A percentile compares a stretch with the other conserved stretches of the same genome.
phyloP scores from a whole-genome alignment of 2,888 invertebrate species.

The Drosophila lutescens region DNA sequence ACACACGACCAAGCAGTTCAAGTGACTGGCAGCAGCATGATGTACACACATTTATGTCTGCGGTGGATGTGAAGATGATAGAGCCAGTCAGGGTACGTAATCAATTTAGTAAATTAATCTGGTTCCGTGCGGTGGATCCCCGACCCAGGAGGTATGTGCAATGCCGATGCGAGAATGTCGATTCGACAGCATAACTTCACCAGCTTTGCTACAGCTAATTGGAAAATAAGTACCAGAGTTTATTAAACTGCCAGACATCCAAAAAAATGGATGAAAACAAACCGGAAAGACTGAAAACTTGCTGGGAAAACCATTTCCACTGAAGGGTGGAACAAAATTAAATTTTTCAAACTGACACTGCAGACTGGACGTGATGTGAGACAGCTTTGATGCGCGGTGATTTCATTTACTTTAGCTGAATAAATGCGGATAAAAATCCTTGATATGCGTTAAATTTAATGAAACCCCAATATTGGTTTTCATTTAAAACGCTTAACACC shows the following conservation, averaged over 20 bases:
- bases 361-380: neutral
- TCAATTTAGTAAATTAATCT: slow-evolving; percentile 60
- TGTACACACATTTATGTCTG: slow-evolving; percentile 1
- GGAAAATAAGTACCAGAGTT: slow-evolving; percentile 19
- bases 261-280: slow-evolving; percentile 1
- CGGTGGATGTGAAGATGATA: slow-evolving; percentile 10
- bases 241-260: neutral
- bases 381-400: too few species aligned
- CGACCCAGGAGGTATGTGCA: slow-evolving; percentile 30
- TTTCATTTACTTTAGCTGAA: neutral
- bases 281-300: neutral
- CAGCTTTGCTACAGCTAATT: slow-evolving; percentile 10
- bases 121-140: slow-evolving; percentile 13
- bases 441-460: neutral
- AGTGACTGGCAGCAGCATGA: slow-evolving; percentile 26
- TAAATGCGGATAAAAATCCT: neutral
- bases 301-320: neutral
- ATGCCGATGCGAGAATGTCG: neutral
- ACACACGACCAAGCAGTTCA: neutral
- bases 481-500: neutral
- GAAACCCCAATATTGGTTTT: neutral
- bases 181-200: neutral
- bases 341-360: neutral
- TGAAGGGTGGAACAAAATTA: neutral
- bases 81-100: slow-evolving; percentile 42